phyloP scores from a whole-genome alignment of 2,797 vertebrate genomes.

The Anas bahamensis region DNA sequence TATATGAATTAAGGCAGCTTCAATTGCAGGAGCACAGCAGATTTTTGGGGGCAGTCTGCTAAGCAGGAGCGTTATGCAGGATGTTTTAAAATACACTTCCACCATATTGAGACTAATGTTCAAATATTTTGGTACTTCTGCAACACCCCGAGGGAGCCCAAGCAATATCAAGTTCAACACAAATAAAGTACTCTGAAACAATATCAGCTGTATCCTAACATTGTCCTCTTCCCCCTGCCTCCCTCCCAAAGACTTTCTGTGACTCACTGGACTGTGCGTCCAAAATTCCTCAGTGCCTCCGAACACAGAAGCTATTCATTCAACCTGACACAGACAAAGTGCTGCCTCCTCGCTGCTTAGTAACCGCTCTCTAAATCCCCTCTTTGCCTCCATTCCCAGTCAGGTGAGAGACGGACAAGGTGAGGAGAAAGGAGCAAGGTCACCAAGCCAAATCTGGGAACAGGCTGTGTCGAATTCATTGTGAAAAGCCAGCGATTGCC shows the following conservation, averaged over 20 bases:
- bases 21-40: neutral
- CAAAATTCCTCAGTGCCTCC: constrained; percentile 40
- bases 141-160: neutral
- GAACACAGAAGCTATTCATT: constrained; percentile 75
- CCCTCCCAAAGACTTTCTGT: constrained; percentile 46
- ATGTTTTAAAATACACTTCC: neutral
- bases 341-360: constrained; percentile 59
- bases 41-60: neutral
- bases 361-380: neutral
- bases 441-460: constrained; percentile 16
- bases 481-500: neutral
- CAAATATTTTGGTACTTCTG: neutral
- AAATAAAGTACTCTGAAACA: neutral
- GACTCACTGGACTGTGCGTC: constrained; percentile 28
- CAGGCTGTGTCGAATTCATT: neutral
- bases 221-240: neutral
- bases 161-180: neutral
- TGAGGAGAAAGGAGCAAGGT: neutral
- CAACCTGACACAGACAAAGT: constrained; percentile 11
- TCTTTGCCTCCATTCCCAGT: neutral
- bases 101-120: neutral
- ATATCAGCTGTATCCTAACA: constrained; percentile 20
- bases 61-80: neutral
- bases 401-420: constrained; percentile 57
- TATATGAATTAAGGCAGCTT: neutral